Percentiles rank a stretch among this genome's conserved stretches.
Evolutionary conservation across 2,888 invertebrate species (phyloP).

Genomic region (Anthoptus insignis): DNA sequence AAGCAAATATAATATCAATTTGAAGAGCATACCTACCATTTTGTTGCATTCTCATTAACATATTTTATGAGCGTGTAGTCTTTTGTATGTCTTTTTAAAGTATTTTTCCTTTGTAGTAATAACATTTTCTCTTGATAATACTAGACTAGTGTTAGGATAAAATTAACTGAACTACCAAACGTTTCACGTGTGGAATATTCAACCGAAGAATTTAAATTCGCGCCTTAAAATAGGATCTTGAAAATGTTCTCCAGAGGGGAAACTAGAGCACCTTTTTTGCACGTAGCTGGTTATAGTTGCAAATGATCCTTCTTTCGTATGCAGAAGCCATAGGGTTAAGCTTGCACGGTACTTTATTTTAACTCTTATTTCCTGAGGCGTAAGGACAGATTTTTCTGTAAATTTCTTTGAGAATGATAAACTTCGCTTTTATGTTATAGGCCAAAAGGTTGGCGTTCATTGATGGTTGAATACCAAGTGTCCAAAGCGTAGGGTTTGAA

Average conservation of each 20-base stretch:
- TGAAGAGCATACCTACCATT: too few relatives aligned
- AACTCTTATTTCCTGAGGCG: slow-evolving; percentile 2
- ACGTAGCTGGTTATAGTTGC: slow-evolving; percentile 38
- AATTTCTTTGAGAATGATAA: neutral
- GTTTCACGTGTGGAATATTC: neutral
- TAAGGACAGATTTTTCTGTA: neutral
- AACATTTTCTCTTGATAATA: too few relatives aligned
- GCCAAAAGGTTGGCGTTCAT: slow-evolving; percentile 17
- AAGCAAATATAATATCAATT: too few relatives aligned
- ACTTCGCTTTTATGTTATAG: slow-evolving; percentile 11
- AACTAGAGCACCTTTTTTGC: slow-evolving; percentile 34
- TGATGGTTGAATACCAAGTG: slow-evolving; percentile 7
- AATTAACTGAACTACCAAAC: neutral
- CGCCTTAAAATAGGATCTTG: slow-evolving; percentile 28
- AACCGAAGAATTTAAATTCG: slow-evolving; percentile 30
- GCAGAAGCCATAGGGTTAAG: slow-evolving; percentile 28
- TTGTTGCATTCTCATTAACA: too few relatives aligned
- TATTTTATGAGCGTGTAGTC: too few relatives aligned
- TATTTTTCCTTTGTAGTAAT: too few relatives aligned
- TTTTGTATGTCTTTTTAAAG: too few relatives aligned
- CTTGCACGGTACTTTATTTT: slow-evolving; percentile 8
- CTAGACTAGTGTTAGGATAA: neutral
- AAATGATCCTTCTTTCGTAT: slow-evolving; percentile 37
- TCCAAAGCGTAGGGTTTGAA: slow-evolving; percentile 39
- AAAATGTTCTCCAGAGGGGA: slow-evolving; percentile 28